Conservation (phyloP, 2,113 vertebrate genomes). For the Camelus bactrianus region DNA sequence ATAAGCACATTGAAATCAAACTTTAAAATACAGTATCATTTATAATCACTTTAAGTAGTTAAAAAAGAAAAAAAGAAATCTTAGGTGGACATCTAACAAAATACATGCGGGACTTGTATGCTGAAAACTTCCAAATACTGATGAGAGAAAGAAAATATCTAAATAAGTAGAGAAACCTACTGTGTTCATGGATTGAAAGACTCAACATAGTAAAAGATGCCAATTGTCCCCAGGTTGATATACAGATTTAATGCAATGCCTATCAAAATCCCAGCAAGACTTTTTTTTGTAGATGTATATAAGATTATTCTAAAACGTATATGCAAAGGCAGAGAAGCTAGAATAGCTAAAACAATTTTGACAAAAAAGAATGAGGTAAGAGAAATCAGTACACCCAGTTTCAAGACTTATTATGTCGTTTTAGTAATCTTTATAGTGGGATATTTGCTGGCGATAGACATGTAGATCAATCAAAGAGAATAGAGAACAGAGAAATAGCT, state of each 20-base stretch:
- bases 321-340: neutral
- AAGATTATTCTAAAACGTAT: slow-evolving; percentile 20
- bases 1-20: no score
- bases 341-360: neutral
- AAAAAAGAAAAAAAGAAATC: neutral
- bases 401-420: neutral
- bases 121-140: neutral
- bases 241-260: neutral
- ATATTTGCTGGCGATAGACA: neutral
- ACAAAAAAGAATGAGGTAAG: neutral
- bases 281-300: neutral
- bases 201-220: neutral
- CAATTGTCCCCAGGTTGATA: neutral
- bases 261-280: neutral
- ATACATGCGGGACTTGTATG: neutral
- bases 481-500: neutral
- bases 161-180: neutral
- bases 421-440: neutral
- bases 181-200: neutral
- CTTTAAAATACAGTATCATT: no score
- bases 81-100: neutral
- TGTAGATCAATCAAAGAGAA: neutral
- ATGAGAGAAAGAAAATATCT: neutral
- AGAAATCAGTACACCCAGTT: neutral
- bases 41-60: no score